Evolutionary conservation across 1,140 invertebrate genomes (phyloP), one percentile per base, ranked within the genome.

Genomic region (Centruroides vittatus): DNA sequence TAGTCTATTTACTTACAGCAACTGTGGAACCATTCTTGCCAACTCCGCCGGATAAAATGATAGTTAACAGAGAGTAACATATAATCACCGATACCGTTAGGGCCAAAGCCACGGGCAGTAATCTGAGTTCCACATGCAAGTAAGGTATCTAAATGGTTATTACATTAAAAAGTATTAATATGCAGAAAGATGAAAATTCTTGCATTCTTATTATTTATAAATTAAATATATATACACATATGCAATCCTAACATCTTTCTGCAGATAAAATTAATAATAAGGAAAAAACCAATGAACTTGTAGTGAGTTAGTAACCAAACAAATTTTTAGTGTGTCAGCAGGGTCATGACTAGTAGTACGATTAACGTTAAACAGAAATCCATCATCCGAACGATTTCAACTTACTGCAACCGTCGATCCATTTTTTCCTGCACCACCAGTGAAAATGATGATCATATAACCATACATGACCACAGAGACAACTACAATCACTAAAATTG

Each of bases 11-110:
- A 66, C 64, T 69, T 65, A 68, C 92, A 76, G 91, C 92, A 66
- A 94, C 86, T 60, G 91, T 93, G 60, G 90, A 94, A 76, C 93
- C 93, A 79, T 98, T 98, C 80, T 93, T 96, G 70, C 94, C 94
- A 70, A 90, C 84, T 75, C 94, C 94, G 73, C 93, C 93, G 70
- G 84, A 84, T 73, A 92, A 85, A 74, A 94, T 89, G 75, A 89
- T 82, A 70, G 80, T 74, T 63, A 84, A 77, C 70, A 81, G 62
- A 55, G 57, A 63, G 54, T 56, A 66, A 55, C 64, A 56, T 10
- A 53, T 60, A 56, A 63, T 55, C 12, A 59, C 57, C 11, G 61
- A 50, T 47, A 53, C 49, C 10, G 61, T 48, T 13, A 62, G 48
- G 58, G 53, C 61, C 53, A n/a, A 10, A 58, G 62, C 51, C 47